phyloP scores from a whole-genome alignment of 2,113 vertebrate species.

The Chlorodrepanis virens region DNA sequence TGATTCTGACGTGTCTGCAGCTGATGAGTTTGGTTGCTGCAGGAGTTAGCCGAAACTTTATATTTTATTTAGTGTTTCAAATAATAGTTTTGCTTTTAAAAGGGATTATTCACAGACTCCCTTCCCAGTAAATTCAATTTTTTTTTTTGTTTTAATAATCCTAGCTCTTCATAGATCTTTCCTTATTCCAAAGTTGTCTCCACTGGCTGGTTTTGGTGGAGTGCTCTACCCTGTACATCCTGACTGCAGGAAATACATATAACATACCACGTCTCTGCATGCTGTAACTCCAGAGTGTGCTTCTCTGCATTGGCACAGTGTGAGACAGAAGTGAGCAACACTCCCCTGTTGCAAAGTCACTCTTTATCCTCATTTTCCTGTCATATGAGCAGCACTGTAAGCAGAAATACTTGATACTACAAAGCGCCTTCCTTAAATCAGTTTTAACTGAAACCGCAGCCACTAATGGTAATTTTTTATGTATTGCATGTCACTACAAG shows the following conservation, averaged over 20 bases:
- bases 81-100: not conserved
- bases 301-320: not conserved
- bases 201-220: not conserved
- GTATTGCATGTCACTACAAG: not conserved
- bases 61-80: not conserved
- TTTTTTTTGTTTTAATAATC: not conserved
- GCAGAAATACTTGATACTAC: not conserved
- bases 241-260: not conserved
- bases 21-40: not conserved
- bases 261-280: not conserved
- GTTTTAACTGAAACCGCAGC: not conserved
- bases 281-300: not conserved
- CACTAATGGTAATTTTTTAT: not conserved
- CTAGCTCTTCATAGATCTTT: not conserved
- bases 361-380: not conserved
- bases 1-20: not conserved
- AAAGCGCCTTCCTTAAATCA: not conserved
- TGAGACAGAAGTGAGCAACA: not conserved
- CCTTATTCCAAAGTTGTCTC: not conserved
- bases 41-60: not conserved
- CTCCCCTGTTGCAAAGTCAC: not conserved
- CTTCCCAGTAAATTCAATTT: accelerated
- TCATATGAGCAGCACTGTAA: not conserved
- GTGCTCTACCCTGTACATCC: not conserved
- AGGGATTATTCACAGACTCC: not conserved